phyloP scores from a whole-genome alignment of 2,113 vertebrate genomes.

The Pycnonotus jocosus region DNA sequence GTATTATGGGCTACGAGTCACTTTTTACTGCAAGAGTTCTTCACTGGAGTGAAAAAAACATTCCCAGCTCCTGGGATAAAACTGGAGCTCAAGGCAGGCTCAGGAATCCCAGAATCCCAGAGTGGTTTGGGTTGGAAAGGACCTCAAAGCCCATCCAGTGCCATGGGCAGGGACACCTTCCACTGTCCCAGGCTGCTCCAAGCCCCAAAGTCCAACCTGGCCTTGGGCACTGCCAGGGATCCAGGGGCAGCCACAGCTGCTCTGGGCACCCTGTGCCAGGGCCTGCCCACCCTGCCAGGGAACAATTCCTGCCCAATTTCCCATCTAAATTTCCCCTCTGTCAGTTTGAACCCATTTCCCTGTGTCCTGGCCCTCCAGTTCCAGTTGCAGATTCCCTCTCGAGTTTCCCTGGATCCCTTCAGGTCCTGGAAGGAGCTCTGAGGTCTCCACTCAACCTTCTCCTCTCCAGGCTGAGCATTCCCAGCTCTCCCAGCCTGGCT shows the following conservation, averaged over 20 bases:
- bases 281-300: background rate
- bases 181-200: background rate
- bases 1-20: background rate
- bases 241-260: background rate
- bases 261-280: background rate
- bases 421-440: background rate
- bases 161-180: background rate
- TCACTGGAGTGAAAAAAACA: background rate
- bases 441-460: background rate
- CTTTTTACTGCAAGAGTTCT: background rate
- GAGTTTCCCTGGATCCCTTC: background rate
- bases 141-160: accelerated
- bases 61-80: background rate
- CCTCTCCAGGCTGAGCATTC: accelerated
- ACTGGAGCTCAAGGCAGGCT: background rate
- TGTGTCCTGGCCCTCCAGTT: accelerated
- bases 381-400: background rate
- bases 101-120: background rate
- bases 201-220: background rate
- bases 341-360: accelerated
- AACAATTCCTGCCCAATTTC: background rate
- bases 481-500: background rate
- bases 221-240: background rate
- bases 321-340: accelerated
- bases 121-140: background rate